phyloP scores from a whole-genome alignment of 2,888 invertebrate genomes.

The Papilio gigon region DNA sequence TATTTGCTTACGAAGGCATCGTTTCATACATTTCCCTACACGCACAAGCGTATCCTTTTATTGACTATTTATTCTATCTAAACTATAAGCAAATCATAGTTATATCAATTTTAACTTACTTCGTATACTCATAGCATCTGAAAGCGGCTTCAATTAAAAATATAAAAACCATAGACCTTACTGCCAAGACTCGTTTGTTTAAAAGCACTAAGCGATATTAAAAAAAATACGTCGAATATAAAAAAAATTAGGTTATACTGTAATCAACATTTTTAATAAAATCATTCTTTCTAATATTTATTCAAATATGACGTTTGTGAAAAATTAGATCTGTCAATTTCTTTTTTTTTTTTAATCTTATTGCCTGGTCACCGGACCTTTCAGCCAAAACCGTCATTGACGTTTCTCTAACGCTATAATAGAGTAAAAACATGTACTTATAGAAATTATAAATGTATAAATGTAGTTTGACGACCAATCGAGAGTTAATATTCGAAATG shows the following conservation, averaged over 20 bases:
- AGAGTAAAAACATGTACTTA: background rate
- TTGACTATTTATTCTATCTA: slow-evolving; percentile 40
- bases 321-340: too few species aligned
- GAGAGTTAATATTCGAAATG: background rate
- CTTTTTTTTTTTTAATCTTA: too few species aligned
- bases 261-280: too few species aligned
- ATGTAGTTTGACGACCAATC: background rate
- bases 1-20: background rate
- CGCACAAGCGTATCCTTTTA: slow-evolving; percentile 20
- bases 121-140: slow-evolving; percentile 30
- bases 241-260: too few species aligned
- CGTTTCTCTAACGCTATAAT: background rate
- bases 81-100: slow-evolving; percentile 40
- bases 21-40: slow-evolving; percentile 10
- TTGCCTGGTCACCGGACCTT: too few species aligned
- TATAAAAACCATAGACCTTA: background rate
- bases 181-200: too few species aligned
- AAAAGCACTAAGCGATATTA: too few species aligned
- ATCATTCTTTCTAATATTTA: too few species aligned
- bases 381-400: too few species aligned
- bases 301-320: too few species aligned
- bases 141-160: background rate
- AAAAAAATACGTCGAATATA: too few species aligned
- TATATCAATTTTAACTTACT: slow-evolving; percentile 24
- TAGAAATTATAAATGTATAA: background rate